Conservation (phyloP, 1,140 invertebrate species). For the Bombus superbus region DNA sequence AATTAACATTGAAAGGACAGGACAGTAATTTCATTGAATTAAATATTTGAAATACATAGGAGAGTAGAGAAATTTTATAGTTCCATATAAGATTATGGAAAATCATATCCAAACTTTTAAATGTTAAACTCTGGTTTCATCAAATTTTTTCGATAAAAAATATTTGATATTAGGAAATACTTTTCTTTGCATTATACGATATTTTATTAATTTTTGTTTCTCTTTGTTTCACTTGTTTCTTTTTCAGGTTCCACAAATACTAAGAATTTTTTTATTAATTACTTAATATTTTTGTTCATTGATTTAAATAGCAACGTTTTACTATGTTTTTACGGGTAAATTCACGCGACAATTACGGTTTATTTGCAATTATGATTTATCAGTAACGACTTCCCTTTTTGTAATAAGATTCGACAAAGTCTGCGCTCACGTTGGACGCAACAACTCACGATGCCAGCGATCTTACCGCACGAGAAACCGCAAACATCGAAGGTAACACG, state of each 20-base stretch:
- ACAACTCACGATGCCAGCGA: constrained; percentile 78
- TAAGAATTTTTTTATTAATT: neutral
- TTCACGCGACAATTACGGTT: neutral
- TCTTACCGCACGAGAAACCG: constrained; percentile 78
- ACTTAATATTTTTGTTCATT: neutral
- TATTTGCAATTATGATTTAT: constrained; percentile 9
- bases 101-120: neutral
- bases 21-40: neutral
- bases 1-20: neutral
- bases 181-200: neutral
- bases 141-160: neutral
- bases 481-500: constrained; percentile 80
- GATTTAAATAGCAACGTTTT: neutral
- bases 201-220: neutral
- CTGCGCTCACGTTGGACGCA: constrained; percentile 76
- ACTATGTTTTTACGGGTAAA: no score
- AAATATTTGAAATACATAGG: neutral
- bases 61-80: neutral
- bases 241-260: neutral
- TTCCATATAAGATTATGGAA: neutral
- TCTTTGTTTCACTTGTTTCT: neutral
- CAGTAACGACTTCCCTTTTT: constrained; percentile 39
- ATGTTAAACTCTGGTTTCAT: neutral
- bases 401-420: constrained; percentile 77
- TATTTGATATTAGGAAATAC: neutral